Evolutionary conservation across 2,888 invertebrate species (phyloP).

Genomic region (Drosophila limbata): DNA sequence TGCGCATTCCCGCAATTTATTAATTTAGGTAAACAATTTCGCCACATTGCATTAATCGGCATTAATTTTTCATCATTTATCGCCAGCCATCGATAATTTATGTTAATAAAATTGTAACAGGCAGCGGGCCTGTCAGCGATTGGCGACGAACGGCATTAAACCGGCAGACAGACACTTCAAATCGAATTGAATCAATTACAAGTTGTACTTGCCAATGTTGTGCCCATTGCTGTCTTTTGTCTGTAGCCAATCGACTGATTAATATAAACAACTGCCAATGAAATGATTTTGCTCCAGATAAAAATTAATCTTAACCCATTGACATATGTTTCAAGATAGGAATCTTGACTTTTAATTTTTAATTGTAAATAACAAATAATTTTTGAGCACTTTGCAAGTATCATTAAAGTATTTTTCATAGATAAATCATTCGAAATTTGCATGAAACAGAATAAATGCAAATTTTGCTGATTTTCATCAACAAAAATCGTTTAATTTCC

Average conservation of each 20-base stretch:
- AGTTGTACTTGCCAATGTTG: conserved; percentile 48
- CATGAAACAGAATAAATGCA: neutral
- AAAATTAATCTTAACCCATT: conserved; percentile 43
- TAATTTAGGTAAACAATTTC: conserved; percentile 49
- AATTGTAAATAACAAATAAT: too few relatives aligned
- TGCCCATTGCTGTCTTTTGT: conserved; percentile 50
- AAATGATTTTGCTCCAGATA: conserved; percentile 28
- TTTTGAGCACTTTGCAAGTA: neutral
- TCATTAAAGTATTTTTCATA: neutral
- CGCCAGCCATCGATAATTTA: conserved; percentile 58
- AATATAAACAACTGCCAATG: conserved; percentile 36
- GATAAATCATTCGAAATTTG: neutral
- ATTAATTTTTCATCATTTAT: conserved; percentile 55
- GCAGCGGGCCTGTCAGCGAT: conserved; percentile 55
- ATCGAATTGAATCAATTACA: conserved; percentile 61
- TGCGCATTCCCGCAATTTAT: conserved; percentile 46
- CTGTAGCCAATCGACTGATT: conserved; percentile 49
- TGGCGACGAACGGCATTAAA: conserved; percentile 66
- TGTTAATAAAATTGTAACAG: conserved; percentile 69
- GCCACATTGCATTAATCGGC: conserved; percentile 40
- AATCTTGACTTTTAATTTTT: neutral
- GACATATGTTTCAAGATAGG: neutral
- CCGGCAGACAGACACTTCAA: conserved; percentile 49
- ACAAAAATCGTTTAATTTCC: conserved; percentile 1
- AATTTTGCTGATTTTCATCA: neutral